phyloP scores from a whole-genome alignment of 1,140 invertebrate species.

The Lepidotrigona ventralis region DNA sequence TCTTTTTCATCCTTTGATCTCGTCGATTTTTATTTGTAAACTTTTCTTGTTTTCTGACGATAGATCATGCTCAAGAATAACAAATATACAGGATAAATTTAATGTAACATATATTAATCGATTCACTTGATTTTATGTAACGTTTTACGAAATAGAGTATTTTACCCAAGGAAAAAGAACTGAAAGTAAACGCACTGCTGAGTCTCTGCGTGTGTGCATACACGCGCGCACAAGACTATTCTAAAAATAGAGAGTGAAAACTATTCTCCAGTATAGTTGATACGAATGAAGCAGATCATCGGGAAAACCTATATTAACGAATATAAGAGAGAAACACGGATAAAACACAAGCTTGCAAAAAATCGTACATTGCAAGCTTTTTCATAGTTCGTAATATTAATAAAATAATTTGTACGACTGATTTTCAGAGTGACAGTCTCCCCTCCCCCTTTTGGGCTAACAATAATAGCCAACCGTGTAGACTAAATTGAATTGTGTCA shows the following conservation, averaged over 20 bases:
- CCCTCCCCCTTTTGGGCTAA: background rate
- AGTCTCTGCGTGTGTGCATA: background rate
- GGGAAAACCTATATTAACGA: background rate
- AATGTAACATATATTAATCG: background rate
- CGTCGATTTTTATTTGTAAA: background rate
- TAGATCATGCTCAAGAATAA: background rate
- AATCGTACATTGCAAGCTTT: background rate
- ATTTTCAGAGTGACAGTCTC: constrained; percentile 8
- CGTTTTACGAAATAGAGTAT: background rate
- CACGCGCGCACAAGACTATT: background rate
- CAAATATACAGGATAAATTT: background rate
- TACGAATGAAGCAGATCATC: background rate
- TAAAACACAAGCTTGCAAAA: background rate
- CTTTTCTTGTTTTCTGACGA: background rate
- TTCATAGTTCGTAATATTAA: background rate
- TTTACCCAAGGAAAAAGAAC: background rate
- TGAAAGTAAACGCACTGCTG: background rate
- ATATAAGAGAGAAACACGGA: background rate
- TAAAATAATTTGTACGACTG: constrained; percentile 9
- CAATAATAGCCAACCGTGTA: background rate
- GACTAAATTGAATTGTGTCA: background rate
- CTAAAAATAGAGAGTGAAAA: constrained; percentile 22
- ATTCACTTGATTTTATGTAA: background rate
- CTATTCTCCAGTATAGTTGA: background rate
- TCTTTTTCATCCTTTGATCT: background rate